Base-by-base conservation (phyloP, 2,888 invertebrate species). In the Coleophora flavipennella region DNA sequence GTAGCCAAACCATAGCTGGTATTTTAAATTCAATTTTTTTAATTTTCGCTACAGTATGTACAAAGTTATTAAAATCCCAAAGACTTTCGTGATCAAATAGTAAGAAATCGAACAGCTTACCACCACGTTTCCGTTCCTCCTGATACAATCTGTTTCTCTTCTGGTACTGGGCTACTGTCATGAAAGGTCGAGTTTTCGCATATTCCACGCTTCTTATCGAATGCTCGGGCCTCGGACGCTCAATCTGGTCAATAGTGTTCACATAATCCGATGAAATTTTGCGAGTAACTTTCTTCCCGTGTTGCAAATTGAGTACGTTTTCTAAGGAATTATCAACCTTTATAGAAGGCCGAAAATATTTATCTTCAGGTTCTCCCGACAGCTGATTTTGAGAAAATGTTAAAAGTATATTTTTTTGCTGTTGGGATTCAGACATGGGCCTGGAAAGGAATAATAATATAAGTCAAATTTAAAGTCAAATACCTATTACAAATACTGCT, bases 301-400 rank as follows among this genome's bases (percentile, higher is more conserved):
- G 73, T 50, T 76, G 76, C 31, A 75, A 29, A n/a, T 59, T 55
- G 1, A 76, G 55, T 2, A 70, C 50, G 7, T 67, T 50, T 8
- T 73, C 71, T 12, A 57, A 56, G 0, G 73, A 63, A 0, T 50
- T 43, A n/a, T 57, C 51, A 2, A 46, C 36, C 0, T 49, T 49
- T 8, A 62, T 1, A 0, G 68, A 53, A 6, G 49, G 51, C 1
- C 62, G 58, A 2, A 46, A 20, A 45, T 57, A 58, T 36, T 48
- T 53, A 1, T 67, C 64, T 29, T 61, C 63, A 0, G 54, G 52
- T 31, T 26, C 39, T 54, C n/a, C 62, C 49, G 4, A 45, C 46
- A 4, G 41, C 41, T 13, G 51, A 44, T 20, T 20, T 1, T 61
- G 58, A 1, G 68, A 61, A 28, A 44, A 49, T 1, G 61, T 74